Evolutionary conservation across 2,797 vertebrate genomes (phyloP).

Genomic region (Echiichthys vipera): DNA sequence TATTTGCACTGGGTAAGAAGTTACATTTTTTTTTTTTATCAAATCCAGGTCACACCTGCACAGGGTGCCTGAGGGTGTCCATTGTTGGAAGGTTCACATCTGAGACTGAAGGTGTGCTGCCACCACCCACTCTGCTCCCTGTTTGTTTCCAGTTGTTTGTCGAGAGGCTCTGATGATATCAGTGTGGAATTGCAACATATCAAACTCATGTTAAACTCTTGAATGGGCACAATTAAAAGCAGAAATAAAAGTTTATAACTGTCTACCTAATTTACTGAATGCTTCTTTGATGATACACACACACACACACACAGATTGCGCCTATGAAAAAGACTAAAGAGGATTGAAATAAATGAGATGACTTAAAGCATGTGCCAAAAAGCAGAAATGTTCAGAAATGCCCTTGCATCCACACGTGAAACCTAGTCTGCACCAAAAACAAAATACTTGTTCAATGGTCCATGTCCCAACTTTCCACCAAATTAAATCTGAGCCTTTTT

Average conservation of each 20-base stretch:
- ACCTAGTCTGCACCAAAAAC: not conserved
- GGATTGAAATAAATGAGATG: not conserved
- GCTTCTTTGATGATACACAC: not conserved
- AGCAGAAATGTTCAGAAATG: not conserved
- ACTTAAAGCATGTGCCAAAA: not conserved
- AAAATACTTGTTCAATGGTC: not conserved
- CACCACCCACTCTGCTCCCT: slow-evolving; percentile 62
- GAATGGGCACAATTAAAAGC: not conserved
- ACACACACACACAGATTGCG: not conserved
- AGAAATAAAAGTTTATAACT: too few species aligned
- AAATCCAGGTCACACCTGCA: slow-evolving; percentile 88
- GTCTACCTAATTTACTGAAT: not conserved
- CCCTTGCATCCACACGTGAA: not conserved
- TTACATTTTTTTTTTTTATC: slow-evolving; percentile 77
- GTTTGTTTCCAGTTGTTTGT: slow-evolving; percentile 63
- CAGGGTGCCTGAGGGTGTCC: slow-evolving; percentile 80
- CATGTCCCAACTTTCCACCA: not conserved
- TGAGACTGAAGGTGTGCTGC: slow-evolving; percentile 79
- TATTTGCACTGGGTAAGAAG: slow-evolving; percentile 85
- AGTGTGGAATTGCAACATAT: slow-evolving; percentile 14
- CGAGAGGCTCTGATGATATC: slow-evolving; percentile 42
- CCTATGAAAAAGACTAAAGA: not conserved
- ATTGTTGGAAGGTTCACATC: slow-evolving; percentile 80
- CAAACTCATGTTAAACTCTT: not conserved
- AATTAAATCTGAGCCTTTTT: too few species aligned